Percentiles rank a stretch among this genome's conserved stretches.
These are phyloP conservation scores for Drosophila vallismaia DNA, from an alignment of 2,888 invertebrate species.

Conservation along the genomic window DNA sequence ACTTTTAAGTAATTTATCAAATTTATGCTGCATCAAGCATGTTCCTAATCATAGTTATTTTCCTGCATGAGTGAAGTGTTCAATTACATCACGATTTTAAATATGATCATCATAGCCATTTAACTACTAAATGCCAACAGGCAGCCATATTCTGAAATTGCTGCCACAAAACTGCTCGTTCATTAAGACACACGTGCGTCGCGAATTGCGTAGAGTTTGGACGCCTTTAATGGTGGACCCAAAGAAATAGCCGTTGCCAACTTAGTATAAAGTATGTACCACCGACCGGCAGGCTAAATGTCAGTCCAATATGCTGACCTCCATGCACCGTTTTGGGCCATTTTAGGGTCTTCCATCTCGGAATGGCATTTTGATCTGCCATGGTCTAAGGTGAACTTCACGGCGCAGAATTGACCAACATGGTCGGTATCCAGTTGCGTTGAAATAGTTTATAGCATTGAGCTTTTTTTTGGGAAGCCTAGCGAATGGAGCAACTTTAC, in stretches of 20 bases:
- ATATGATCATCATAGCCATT: constrained; percentile 65
- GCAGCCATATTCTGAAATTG: constrained; percentile 54
- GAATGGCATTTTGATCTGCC: constrained; percentile 60
- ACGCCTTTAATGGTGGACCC: constrained; percentile 27
- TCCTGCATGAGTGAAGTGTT: constrained; percentile 57
- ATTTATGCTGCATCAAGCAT: constrained; percentile 18
- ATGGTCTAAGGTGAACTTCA: constrained; percentile 39
- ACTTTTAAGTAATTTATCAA: constrained; percentile 16
- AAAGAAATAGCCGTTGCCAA: constrained; percentile 10
- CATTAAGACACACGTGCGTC: constrained; percentile 69
- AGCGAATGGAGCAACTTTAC: constrained; percentile 3
- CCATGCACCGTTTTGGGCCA: constrained; percentile 67
- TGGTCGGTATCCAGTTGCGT: constrained; percentile 12
- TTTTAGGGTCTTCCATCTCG: constrained; percentile 64
- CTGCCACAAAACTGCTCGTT: constrained; percentile 48
- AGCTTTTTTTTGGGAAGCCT: background rate
- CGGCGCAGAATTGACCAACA: constrained; percentile 18
- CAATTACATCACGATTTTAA: constrained; percentile 63
- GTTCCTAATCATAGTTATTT: constrained; percentile 30
- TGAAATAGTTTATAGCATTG: constrained; percentile 8
- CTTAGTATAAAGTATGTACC: constrained; percentile 52
- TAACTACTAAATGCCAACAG: constrained; percentile 64
- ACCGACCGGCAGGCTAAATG: constrained; percentile 53
- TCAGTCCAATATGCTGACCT: constrained; percentile 67
- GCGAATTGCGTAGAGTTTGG: constrained; percentile 65